Percentiles rank a stretch among this genome's conserved stretches.
Evolutionary conservation across 2,113 vertebrate genomes (phyloP).

Genomic region (Dendrocopos noguchii): DNA sequence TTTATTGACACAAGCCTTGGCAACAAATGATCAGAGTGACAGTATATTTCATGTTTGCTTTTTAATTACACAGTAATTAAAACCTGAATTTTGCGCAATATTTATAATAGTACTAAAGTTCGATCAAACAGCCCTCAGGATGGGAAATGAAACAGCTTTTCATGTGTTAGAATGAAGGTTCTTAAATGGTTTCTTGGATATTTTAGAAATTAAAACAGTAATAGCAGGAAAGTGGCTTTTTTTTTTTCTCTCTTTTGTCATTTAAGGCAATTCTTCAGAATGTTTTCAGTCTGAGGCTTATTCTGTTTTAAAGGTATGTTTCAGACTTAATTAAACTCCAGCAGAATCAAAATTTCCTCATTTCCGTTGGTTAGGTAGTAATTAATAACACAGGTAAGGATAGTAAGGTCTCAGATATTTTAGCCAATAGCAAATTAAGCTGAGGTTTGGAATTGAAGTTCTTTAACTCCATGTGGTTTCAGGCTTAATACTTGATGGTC

Average conservation of each 20-base stretch:
- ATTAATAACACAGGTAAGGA: background rate
- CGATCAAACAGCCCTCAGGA: background rate
- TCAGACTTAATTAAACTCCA: background rate
- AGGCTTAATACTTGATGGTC: background rate
- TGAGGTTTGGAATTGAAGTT: background rate
- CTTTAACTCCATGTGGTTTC: background rate
- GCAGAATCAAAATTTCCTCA: background rate
- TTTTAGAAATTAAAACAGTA: background rate
- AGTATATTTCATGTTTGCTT: background rate
- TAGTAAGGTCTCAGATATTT: background rate
- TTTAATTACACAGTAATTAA: background rate
- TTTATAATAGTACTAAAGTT: background rate
- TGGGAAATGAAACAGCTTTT: background rate
- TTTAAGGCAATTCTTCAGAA: background rate
- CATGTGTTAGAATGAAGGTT: background rate
- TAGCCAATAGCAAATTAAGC: background rate
- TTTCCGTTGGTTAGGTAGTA: background rate
- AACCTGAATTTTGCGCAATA: background rate
- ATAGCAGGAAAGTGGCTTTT: background rate
- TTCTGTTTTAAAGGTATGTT: background rate
- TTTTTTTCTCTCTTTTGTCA: background rate
- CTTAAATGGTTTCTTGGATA: background rate
- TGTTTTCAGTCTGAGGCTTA: background rate
- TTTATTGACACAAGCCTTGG: background rate
- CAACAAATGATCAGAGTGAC: background rate